Evolutionary conservation across 2,797 vertebrate genomes (phyloP), one percentile per base, ranked within the genome.

Genomic region (Falco biarmicus): DNA sequence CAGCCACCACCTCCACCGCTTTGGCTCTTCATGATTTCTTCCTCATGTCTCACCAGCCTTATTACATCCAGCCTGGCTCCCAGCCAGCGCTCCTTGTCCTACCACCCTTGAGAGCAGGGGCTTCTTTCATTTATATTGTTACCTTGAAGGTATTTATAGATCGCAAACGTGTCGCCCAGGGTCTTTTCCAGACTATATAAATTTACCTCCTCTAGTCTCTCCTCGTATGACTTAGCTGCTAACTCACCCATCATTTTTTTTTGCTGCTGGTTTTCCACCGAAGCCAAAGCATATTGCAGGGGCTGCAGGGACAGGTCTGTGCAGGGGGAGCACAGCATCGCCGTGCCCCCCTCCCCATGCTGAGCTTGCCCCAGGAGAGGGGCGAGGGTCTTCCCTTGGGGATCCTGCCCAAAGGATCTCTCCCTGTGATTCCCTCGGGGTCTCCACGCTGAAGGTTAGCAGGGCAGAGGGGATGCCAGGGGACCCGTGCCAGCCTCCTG

Each of bases 81-180:
- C 39, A 6, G 82, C 53, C 90, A 85, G 80, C 0, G 0, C 60
- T 65, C 37, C 89, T 61, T 25, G 32, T 73, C 63, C 79, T 64
- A n/a, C 59, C 88, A 65, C 81, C 65, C 61, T 56, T 11, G 74
- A 77, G 53, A 78, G 22, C 66, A 31, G 78, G 48, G 47, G 41
- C 65, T 89, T 66, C 83, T 77, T 81, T 51, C 57, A 21, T 84
- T 90, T 59, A 10, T 43, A 75, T 17, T 34, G 15, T 25, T 70
- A 41, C 68, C 51, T 69, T 66, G 83, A 77, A 91, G 90, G 60
- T 85, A 59, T 94, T 93, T 90, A 81, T 53, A 56, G 88, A 68
- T 81, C 34, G 76, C 60, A 73, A 74, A 83, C 15, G 3, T 41
- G 39, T 34, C 28, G 3, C 73, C 53, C 61, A 12, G 60, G 37